Base-by-base conservation (phyloP, 2,113 vertebrate genomes). In the Cygnus buccinator region DNA sequence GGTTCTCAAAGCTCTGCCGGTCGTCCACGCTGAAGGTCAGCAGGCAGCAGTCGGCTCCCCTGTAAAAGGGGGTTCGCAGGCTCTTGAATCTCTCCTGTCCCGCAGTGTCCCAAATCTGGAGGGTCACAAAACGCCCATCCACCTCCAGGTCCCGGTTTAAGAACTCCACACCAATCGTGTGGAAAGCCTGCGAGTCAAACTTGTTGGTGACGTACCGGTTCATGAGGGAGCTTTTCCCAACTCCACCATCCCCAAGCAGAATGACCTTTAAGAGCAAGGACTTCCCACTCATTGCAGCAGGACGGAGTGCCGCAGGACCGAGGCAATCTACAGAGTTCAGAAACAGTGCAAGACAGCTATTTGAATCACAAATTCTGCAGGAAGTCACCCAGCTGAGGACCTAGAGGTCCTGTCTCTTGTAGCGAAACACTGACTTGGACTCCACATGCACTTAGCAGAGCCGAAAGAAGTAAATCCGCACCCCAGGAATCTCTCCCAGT, bases 101-200 rank as follows among this genome's bases (percentile, higher is more conserved):
- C 0, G 99, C 99, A 11, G 99, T 99, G 98, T 99, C 99, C 99
- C 99, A 99, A 48, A 99, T 99, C 98, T 99, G 99, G 43, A 99
- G 98, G 28, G 99, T 99, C 85, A 99, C 99, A 77, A 99, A 98
- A 44, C 99, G 98, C 59, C 99, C 99, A 17, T 99, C 99, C 94
- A 99, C 99, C 96, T 99, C 99, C 96, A 99, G 97, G 98, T 99
- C 99, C 29, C 99, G 98, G 98, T 99, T 99, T 59, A 99, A 97
- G 97, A 99, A 99, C 97, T 99, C 99, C 80, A 99, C 99, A 7
- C 99, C 99, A 5, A 99, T 99, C 2, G 99, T 99, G 97, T 99
- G 99, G 97, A 99, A 99, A 18, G 99, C 99, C 97, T 99, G 99
- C 0, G 99, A 99, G 98, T 99, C 99, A 52, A 99, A 99, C 84